Base-by-base conservation (phyloP, 2,797 vertebrate genomes). In the Limosa lapponica region DNA sequence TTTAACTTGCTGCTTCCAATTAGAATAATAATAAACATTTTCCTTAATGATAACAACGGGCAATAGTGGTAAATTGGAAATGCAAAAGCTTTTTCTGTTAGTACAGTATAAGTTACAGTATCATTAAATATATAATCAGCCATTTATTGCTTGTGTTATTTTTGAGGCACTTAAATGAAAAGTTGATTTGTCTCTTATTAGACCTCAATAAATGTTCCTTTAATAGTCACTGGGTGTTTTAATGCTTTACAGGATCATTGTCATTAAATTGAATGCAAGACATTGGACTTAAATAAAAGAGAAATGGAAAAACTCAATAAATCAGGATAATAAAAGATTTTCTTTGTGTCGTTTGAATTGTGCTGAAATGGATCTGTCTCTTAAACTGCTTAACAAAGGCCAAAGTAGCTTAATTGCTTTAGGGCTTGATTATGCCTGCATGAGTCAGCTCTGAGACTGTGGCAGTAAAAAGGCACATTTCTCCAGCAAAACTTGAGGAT, bases 111-210 rank as follows among this genome's bases (percentile, higher is more conserved):
- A 89, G 69, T 93, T 95, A 94, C 82, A 84, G 71, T 77, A 71
- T 87, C 89, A 93, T 96, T 95, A 96, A 96, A 95, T 84, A 93
- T 80, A 88, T 84, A 92, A 92, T 87, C 85, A 91, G 49, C 75
- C 59, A 54, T 96, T 95, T 95, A 96, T 94, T 88, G 78, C 71
- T 89, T 73, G 34, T 66, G 57, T 96, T 94, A 62, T 93, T 95
- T 96, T 96, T 93, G 83, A 96, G 79, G 41, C 46, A 91, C 75
- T 93, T 83, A 96, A 96, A 92, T 79, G 70, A 95, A 96, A 90
- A 95, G 82, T 92, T 93, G 92, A 96, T 97, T 97, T 94, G 93
- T 96, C 37, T 91, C 90, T 96, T 96, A 96, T 96, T 97, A 95
- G 91, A 65, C 80, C 43, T 94, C 86, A 94, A 69, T 95, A 93